These are phyloP conservation scores for Leptobrachium leishanense DNA, from an alignment of 2,113 vertebrate species.

Conservation along the genomic window DNA sequence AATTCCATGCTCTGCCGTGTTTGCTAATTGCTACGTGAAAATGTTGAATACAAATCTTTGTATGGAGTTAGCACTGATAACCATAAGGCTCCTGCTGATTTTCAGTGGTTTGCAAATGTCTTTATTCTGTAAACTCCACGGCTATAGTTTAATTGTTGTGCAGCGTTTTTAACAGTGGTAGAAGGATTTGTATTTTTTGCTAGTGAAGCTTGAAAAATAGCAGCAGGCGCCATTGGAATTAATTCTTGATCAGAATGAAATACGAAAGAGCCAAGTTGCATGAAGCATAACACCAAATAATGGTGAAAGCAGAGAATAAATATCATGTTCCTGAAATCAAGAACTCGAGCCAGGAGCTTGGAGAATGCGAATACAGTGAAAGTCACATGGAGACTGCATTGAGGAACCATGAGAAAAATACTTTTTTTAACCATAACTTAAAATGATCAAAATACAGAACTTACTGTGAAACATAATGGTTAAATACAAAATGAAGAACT, in stretches of 20 bases:
- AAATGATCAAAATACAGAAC: neutral
- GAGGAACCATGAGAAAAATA: conserved; percentile 34
- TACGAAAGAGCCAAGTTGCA: conserved; percentile 37
- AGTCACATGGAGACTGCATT: conserved; percentile 43
- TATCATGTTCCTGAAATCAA: conserved; percentile 42
- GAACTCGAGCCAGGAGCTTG: conserved; percentile 28
- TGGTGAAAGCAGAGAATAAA: conserved; percentile 46
- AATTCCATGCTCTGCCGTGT: conserved; percentile 39
- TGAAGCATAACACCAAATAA: conserved; percentile 47
- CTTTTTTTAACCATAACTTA: conserved; percentile 9
- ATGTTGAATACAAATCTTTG: conserved; percentile 23
- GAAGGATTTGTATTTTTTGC: conserved; percentile 36
- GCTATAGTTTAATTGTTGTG: conserved; percentile 45
- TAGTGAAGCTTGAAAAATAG: conserved; percentile 46
- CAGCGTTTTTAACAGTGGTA: conserved; percentile 34
- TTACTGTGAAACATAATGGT: neutral
- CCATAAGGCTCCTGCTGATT: conserved; percentile 40
- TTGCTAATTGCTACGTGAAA: conserved; percentile 43
- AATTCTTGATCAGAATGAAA: conserved; percentile 47
- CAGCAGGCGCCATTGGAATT: conserved; percentile 49
- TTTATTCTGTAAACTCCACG: conserved; percentile 15
- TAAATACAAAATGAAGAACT: no score
- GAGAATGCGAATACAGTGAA: conserved; percentile 38
- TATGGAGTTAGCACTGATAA: conserved; percentile 29
- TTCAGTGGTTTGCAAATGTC: conserved; percentile 18